Percentiles rank a stretch among this genome's conserved stretches.
Evolutionary conservation across 2,888 invertebrate species (phyloP).

Genomic region (Lamellibrachia columna): DNA sequence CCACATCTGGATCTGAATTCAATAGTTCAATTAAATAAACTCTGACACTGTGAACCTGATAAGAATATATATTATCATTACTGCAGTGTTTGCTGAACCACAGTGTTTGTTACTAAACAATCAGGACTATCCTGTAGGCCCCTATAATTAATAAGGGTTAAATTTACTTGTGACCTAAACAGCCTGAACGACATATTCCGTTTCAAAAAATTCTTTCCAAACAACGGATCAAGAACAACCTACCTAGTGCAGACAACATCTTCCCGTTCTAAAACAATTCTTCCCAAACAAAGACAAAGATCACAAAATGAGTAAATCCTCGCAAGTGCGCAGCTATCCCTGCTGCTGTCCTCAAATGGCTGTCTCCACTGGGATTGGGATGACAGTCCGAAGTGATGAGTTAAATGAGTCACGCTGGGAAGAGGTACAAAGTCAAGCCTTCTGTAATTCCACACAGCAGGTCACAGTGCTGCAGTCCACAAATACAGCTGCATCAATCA

Average conservation of each 20-base stretch:
- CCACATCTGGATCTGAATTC: neutral
- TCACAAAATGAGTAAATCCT: neutral
- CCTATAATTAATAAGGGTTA: too few species aligned
- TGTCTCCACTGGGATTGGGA: neutral
- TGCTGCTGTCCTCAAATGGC: neutral
- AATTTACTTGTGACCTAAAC: neutral
- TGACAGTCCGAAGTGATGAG: neutral
- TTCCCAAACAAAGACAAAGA: neutral
- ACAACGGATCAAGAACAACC: neutral
- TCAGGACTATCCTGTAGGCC: too few species aligned
- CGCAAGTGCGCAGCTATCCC: neutral
- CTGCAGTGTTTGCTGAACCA: too few species aligned
- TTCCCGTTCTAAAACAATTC: neutral
- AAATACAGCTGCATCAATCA: neutral
- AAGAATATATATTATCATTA: too few species aligned
- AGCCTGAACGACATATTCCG: neutral
- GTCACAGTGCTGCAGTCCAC: neutral
- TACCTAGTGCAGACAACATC: neutral
- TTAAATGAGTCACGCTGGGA: neutral
- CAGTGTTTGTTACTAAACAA: too few species aligned
- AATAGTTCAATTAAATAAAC: neutral
- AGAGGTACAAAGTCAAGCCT: neutral
- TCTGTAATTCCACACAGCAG: neutral
- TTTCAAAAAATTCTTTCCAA: neutral
- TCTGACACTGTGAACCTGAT: neutral